phyloP scores from a whole-genome alignment of 2,113 vertebrate species.

The Osmerus mordax region DNA sequence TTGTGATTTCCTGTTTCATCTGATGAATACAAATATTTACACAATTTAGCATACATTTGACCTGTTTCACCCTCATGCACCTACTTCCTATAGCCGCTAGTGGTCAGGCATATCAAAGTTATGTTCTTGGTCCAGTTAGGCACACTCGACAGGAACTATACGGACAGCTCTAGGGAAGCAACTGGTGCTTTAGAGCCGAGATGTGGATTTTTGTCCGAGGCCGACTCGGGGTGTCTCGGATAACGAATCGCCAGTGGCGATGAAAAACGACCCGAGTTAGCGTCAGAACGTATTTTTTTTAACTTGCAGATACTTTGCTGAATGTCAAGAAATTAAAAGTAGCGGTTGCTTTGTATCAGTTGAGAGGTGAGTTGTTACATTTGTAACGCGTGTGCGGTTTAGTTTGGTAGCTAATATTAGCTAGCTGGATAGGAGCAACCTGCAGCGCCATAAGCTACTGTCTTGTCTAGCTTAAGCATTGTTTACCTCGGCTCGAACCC shows the following conservation, averaged over 20 bases:
- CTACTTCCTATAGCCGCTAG: constrained; percentile 45
- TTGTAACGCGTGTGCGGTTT: too few species aligned
- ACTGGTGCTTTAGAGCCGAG: constrained; percentile 27
- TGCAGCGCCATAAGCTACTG: not conserved
- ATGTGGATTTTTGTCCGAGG: not conserved
- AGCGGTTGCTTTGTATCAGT: too few species aligned
- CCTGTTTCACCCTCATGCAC: constrained; percentile 5
- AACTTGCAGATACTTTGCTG: too few species aligned
- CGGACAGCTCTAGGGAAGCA: constrained; percentile 8
- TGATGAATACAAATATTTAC: not conserved
- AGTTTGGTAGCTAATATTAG: too few species aligned
- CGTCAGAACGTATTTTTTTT: too few species aligned
- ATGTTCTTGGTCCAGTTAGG: not conserved
- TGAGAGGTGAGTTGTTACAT: too few species aligned
- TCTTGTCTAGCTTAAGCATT: too few species aligned
- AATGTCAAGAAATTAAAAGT: too few species aligned
- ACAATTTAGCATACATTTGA: too few species aligned
- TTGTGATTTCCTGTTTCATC: not conserved
- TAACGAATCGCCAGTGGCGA: not conserved
- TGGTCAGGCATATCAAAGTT: constrained; percentile 33
- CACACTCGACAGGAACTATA: not conserved
- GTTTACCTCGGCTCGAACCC: too few species aligned
- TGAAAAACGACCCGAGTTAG: constrained; percentile 53
- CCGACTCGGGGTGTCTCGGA: constrained; percentile 8
- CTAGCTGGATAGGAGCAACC: too few species aligned